phyloP scores from a whole-genome alignment of 1,140 invertebrate species.

The Olivierus martensii region DNA sequence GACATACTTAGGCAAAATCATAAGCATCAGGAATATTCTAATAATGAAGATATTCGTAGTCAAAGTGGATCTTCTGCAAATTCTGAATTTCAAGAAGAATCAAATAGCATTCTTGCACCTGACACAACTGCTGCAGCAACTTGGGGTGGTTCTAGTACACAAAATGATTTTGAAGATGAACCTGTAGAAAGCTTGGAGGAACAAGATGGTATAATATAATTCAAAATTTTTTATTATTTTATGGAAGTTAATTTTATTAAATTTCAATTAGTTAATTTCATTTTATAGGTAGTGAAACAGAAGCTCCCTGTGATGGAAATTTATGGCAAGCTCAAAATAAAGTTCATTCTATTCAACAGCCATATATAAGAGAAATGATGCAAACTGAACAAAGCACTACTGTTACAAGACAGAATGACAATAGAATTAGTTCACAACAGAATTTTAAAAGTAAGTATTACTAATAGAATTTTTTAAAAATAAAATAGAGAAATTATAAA shows the following conservation, averaged over 20 bases:
- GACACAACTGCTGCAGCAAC: slow-evolving; percentile 8
- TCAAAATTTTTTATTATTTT: background rate
- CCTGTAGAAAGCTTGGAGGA: slow-evolving; percentile 1
- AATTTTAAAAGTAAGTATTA: too few species aligned
- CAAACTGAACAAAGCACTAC: too few species aligned
- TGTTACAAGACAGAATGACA: too few species aligned
- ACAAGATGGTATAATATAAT: background rate
- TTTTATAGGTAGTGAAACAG: too few species aligned
- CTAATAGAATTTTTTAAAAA: too few species aligned
- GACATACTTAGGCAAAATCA: slow-evolving; percentile 3
- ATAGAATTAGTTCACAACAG: too few species aligned
- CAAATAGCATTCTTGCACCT: slow-evolving; percentile 7
- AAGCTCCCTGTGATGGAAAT: too few species aligned
- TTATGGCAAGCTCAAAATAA: too few species aligned
- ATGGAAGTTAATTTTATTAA: background rate
- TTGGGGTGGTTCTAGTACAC: slow-evolving; percentile 16
- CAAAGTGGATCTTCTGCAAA: slow-evolving; percentile 8
- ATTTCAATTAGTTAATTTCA: too few species aligned
- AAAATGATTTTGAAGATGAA: slow-evolving; percentile 13
- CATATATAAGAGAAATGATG: too few species aligned
- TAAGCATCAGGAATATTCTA: background rate
- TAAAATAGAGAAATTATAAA: too few species aligned
- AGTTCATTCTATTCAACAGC: too few species aligned
- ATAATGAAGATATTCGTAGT: slow-evolving; percentile 2
- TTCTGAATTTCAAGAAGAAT: slow-evolving; percentile 10